A percentile compares a stretch with the other conserved stretches of the same genome.
phyloP scores from a whole-genome alignment of 2,113 vertebrate genomes.

The Axis porcinus region DNA sequence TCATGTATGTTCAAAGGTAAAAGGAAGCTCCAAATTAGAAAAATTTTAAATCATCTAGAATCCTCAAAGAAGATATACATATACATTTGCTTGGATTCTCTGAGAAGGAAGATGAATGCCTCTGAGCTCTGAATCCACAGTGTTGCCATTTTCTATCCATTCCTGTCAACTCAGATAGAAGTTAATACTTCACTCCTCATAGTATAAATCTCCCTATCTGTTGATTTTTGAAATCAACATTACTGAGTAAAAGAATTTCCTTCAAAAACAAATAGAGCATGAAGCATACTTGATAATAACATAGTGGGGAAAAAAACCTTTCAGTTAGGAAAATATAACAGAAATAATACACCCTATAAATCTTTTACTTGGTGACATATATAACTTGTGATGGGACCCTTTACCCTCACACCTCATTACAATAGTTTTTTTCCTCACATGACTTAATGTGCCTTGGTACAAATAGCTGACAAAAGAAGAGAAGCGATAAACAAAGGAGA shows the following conservation, averaged over 20 bases:
- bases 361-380: neutral
- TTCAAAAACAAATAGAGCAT: constrained; percentile 16
- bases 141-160: neutral
- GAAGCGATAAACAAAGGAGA: neutral
- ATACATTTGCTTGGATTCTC: neutral
- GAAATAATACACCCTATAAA: neutral
- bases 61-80: constrained; percentile 38
- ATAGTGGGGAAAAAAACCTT: neutral
- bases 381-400: neutral
- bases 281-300: neutral
- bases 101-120: constrained; percentile 15
- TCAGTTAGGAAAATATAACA: neutral
- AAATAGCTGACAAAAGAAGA: neutral
- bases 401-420: neutral
- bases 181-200: neutral
- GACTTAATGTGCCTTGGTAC: neutral
- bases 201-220: constrained; percentile 10
- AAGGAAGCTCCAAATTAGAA: constrained; percentile 49
- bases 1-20: constrained; percentile 52
- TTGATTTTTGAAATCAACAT: neutral
- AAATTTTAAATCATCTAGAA: constrained; percentile 40
- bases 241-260: neutral
- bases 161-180: neutral
- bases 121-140: neutral
- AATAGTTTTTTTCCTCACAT: neutral